Conservation (phyloP, 1,140 invertebrate genomes). For the Lordiphosa stackelbergi region DNA sequence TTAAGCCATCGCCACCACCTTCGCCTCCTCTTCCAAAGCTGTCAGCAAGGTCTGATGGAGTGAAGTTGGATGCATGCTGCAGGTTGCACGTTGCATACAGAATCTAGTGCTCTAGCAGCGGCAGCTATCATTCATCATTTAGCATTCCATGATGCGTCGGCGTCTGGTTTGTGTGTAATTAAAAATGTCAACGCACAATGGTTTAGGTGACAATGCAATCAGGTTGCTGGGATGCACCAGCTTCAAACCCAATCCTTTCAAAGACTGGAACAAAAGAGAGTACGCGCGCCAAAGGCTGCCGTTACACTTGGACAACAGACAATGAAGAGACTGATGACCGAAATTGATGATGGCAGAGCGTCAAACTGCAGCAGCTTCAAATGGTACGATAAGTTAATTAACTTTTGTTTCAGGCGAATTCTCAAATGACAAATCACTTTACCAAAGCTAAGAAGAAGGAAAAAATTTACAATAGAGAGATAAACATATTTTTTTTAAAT, state of each 20-base stretch:
- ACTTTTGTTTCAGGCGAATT: no score
- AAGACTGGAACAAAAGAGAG: no score
- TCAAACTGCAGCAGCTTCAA: no score
- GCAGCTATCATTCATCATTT: conserved; percentile 65
- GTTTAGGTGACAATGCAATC: conserved; percentile 63
- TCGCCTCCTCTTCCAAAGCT: conserved; percentile 3
- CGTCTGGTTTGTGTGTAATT: conserved; percentile 53
- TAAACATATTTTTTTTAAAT: no score
- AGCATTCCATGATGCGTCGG: conserved; percentile 22
- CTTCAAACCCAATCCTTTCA: background rate
- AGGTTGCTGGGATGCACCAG: conserved; percentile 25
- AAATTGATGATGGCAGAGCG: no score
- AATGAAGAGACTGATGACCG: no score
- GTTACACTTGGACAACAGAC: no score
- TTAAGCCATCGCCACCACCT: conserved; percentile 34
- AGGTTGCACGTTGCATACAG: conserved; percentile 23
- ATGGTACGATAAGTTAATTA: no score
- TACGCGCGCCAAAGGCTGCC: no score
- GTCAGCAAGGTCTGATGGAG: conserved; percentile 16
- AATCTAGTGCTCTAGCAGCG: conserved; percentile 15
- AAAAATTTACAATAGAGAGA: no score
- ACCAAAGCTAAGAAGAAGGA: no score
- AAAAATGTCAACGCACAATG: conserved; percentile 70
- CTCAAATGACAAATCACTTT: no score
- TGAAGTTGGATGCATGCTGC: conserved; percentile 22